phyloP scores from a whole-genome alignment of 2,113 vertebrate genomes.

The Sigmodon hispidus region DNA sequence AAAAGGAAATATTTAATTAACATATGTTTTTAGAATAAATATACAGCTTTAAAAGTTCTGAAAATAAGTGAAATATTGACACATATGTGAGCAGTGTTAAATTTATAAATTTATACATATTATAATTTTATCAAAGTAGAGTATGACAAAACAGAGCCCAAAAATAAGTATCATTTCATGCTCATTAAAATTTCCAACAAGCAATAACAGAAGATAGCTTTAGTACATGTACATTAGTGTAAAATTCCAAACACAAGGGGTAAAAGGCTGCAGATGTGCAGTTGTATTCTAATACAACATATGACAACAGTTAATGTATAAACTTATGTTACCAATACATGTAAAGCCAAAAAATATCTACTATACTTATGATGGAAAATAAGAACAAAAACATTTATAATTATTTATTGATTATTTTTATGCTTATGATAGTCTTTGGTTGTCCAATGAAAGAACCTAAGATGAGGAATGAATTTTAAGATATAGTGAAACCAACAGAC shows the following conservation, averaged over 20 bases:
- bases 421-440: neutral
- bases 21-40: neutral
- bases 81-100: neutral
- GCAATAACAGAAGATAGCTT: neutral
- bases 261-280: neutral
- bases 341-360: neutral
- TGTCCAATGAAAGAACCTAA: neutral
- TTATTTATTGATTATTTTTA: neutral
- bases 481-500: neutral
- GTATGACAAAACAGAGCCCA: neutral
- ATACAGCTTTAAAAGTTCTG: neutral
- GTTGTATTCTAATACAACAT: neutral
- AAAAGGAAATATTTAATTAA: neutral
- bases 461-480: conserved; percentile 6
- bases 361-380: neutral
- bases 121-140: neutral
- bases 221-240: neutral
- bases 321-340: neutral
- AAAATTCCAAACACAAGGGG: too few relatives aligned
- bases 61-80: neutral
- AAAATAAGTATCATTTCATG: conserved; percentile 6
- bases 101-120: neutral
- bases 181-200: neutral
- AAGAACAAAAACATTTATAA: neutral
- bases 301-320: neutral